Percentiles rank a stretch among this genome's conserved stretches.
These are phyloP conservation scores for Drosophila nigromelanica DNA, from an alignment of 1,140 invertebrate genomes.

Conservation along the genomic window DNA sequence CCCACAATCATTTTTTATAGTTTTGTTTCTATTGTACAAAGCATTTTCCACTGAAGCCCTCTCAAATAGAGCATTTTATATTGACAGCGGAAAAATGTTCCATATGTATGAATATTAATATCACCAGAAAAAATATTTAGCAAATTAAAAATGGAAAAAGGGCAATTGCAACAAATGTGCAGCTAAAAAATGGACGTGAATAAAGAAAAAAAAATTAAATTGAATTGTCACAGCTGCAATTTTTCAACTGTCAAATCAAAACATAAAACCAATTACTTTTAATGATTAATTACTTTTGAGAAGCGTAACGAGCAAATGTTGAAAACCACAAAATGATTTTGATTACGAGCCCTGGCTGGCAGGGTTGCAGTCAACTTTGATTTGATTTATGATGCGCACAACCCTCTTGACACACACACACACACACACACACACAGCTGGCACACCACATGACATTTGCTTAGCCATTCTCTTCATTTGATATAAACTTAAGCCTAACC, in stretches of 20 bases:
- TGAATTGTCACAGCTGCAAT: constrained; percentile 77
- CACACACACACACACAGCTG: neutral
- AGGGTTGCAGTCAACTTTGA: constrained; percentile 32
- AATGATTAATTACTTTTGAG: constrained; percentile 71
- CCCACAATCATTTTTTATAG: neutral
- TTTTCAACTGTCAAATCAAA: constrained; percentile 81
- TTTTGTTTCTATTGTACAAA: neutral
- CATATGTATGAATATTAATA: constrained; percentile 14
- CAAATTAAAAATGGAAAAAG: neutral
- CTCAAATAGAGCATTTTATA: neutral
- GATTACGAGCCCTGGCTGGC: constrained; percentile 51
- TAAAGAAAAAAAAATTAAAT: constrained; percentile 30
- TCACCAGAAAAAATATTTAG: constrained; percentile 2
- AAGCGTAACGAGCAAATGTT: constrained; percentile 46
- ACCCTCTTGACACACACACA: constrained; percentile 50
- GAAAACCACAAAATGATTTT: constrained; percentile 77
- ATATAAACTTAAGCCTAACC: constrained; percentile 15
- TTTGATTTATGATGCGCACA: constrained; percentile 71
- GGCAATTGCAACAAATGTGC: neutral
- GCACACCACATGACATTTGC: constrained; percentile 5
- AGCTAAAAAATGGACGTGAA: constrained; percentile 14
- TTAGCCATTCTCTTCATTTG: constrained; percentile 13
- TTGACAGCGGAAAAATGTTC: constrained; percentile 5
- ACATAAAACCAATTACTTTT: constrained; percentile 78
- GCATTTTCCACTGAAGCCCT: neutral